Evolutionary conservation across 2,888 invertebrate genomes (phyloP).

Genomic region (Acronicta aceris): DNA sequence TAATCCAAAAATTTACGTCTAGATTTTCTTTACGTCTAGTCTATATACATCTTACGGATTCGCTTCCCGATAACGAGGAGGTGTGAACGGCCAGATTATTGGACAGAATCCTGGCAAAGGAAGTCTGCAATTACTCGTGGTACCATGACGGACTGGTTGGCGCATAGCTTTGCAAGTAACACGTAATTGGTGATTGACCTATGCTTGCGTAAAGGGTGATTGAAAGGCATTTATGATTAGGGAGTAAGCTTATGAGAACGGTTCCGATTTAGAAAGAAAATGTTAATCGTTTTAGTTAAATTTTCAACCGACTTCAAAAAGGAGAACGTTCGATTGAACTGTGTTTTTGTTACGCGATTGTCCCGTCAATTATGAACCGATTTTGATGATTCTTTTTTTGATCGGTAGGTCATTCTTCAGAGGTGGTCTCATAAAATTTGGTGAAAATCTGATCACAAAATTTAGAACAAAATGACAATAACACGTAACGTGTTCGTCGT

Average conservation of each 20-base stretch:
- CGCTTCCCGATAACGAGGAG: conserved; percentile 23
- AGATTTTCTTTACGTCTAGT: background rate
- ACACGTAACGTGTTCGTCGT: too few relatives aligned
- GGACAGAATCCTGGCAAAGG: conserved; percentile 86
- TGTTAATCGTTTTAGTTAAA: too few relatives aligned
- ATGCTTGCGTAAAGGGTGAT: conserved; percentile 25
- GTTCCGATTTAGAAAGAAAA: background rate
- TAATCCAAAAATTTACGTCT: too few relatives aligned
- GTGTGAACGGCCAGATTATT: conserved; percentile 38
- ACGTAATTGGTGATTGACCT: conserved; percentile 44
- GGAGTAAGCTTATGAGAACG: background rate
- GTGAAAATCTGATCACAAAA: too few relatives aligned
- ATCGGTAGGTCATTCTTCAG: too few relatives aligned
- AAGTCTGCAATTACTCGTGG: conserved; percentile 67
- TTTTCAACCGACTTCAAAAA: too few relatives aligned
- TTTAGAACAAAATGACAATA: too few relatives aligned
- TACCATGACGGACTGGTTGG: conserved; percentile 27
- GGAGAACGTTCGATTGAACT: too few relatives aligned
- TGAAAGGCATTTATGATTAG: conserved; percentile 5
- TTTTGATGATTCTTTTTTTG: too few relatives aligned
- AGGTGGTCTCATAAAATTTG: too few relatives aligned
- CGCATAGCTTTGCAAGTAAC: conserved; percentile 29
- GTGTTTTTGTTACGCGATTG: too few relatives aligned
- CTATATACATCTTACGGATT: conserved; percentile 2
- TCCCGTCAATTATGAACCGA: too few relatives aligned